These are phyloP conservation scores for Morus bassanus DNA, from an alignment of 2,797 vertebrate species.

Conservation along the genomic window DNA sequence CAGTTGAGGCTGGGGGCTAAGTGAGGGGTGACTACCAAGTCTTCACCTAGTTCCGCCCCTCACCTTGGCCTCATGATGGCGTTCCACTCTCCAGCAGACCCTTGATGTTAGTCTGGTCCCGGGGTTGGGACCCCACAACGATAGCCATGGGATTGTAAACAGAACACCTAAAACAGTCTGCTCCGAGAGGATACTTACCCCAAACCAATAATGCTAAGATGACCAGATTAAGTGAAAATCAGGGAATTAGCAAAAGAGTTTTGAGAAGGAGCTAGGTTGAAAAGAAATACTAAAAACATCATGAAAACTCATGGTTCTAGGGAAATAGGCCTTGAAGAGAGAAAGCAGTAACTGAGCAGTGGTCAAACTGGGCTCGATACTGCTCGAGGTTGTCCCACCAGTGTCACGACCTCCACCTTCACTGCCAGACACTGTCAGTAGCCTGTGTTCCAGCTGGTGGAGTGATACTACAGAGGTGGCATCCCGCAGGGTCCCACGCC, in stretches of 20 bases:
- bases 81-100: too few relatives aligned
- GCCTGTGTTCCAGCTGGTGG: not conserved
- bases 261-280: not conserved
- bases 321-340: not conserved
- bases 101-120: too few relatives aligned
- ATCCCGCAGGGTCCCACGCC: too few relatives aligned
- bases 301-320: fast-evolving
- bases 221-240: not conserved
- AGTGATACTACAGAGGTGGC: too few relatives aligned
- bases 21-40: too few relatives aligned
- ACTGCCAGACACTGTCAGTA: not conserved
- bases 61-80: too few relatives aligned
- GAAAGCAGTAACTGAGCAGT: not conserved
- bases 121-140: too few relatives aligned
- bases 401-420: not conserved
- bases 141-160: not conserved
- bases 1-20: too few relatives aligned
- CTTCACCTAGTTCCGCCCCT: too few relatives aligned
- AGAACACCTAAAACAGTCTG: not conserved
- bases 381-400: not conserved
- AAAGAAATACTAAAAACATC: not conserved
- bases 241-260: not conserved
- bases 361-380: not conserved
- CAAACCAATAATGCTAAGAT: not conserved
- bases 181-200: not conserved